Evolutionary conservation across 37 sponge, comb jelly and placozoan species (phyloP).

Genomic region (Beroe ovata): DNA sequence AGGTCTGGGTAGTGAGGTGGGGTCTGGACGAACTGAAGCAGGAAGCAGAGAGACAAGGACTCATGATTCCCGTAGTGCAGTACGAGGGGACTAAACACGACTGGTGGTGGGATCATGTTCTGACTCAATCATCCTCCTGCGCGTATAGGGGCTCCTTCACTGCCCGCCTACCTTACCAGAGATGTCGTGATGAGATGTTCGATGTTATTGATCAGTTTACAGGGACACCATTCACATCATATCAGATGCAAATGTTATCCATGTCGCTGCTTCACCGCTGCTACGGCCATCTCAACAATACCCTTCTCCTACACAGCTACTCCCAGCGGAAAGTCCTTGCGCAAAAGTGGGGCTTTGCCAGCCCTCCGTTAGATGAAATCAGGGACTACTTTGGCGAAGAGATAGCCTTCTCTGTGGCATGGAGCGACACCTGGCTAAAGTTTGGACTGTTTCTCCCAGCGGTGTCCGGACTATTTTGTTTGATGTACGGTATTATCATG

Average conservation of each 20-base stretch:
- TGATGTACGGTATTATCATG: constrained; percentile 44
- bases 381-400: constrained; percentile 54
- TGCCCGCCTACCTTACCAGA: background rate
- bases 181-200: background rate
- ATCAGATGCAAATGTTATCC: constrained; percentile 38
- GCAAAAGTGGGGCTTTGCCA: background rate
- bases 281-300: background rate
- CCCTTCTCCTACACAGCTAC: background rate
- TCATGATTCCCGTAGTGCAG: background rate
- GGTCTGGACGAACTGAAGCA: background rate
- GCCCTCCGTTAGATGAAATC: background rate
- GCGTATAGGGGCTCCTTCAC: background rate
- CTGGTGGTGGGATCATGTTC: background rate
- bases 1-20: background rate
- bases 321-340: background rate
- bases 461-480: background rate
- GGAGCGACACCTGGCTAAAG: constrained; percentile 31
- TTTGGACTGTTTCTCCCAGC: constrained; percentile 30
- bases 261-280: background rate
- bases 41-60: constrained; percentile 21
- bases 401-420: constrained; percentile 45
- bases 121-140: no score
- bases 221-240: constrained; percentile 17
- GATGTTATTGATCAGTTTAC: constrained; percentile 14
- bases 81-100: background rate